These are phyloP conservation scores for Coleophora deauratella DNA, from an alignment of 2,888 invertebrate genomes.

Conservation along the genomic window DNA sequence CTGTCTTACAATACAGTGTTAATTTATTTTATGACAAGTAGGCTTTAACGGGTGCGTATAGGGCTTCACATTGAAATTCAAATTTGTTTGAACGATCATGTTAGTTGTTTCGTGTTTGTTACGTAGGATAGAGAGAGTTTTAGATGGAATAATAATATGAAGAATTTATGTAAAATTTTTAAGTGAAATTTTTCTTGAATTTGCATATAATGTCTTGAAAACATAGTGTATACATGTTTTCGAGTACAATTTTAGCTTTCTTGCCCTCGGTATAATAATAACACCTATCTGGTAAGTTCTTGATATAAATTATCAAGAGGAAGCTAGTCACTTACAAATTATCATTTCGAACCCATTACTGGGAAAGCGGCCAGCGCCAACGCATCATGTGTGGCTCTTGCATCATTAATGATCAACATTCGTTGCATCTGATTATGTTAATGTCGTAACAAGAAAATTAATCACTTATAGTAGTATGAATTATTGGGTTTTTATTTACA, in stretches of 20 bases:
- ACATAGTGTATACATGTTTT: background rate
- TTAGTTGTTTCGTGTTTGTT: background rate
- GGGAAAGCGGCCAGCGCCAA: background rate
- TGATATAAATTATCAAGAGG: no score
- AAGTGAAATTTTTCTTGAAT: background rate
- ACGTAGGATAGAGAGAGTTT: background rate
- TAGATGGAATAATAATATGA: background rate
- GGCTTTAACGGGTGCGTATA: conserved; percentile 12
- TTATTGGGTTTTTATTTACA: conserved; percentile 4
- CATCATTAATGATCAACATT: conserved; percentile 13
- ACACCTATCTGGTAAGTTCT: no score
- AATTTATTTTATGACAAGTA: conserved; percentile 19
- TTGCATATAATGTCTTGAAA: background rate
- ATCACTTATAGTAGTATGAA: conserved; percentile 4
- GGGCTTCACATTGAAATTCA: conserved; percentile 8
- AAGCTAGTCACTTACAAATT: no score
- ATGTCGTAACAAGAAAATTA: conserved; percentile 3
- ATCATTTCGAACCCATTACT: background rate
- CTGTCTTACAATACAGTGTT: conserved; percentile 15
- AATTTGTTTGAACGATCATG: background rate
- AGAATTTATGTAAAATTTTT: background rate
- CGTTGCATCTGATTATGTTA: conserved; percentile 17
- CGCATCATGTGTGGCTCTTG: conserved; percentile 10
- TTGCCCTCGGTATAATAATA: no score
- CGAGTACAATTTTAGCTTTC: no score